Evolutionary conservation across 2,113 vertebrate genomes (phyloP).

Genomic region (Phaethornis superciliosus): DNA sequence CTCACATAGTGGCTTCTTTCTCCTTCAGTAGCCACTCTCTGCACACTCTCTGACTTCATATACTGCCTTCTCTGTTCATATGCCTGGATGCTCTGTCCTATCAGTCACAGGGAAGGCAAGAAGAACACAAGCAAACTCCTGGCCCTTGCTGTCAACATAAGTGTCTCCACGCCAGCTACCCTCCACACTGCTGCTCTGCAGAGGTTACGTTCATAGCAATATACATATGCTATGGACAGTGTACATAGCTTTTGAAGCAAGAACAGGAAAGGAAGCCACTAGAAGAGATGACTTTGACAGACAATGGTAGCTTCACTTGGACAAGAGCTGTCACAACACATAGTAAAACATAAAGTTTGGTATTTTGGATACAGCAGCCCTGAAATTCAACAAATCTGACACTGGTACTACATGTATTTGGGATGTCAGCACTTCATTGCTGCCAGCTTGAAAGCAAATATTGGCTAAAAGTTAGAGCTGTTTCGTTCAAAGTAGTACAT

Average conservation of each 20-base stretch:
- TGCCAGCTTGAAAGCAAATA: background rate
- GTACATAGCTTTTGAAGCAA: background rate
- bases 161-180: no score
- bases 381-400: background rate
- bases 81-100: background rate
- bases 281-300: background rate
- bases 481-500: background rate
- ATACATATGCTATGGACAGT: background rate
- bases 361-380: background rate
- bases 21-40: background rate
- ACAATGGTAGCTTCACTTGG: no score
- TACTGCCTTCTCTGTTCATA: background rate
- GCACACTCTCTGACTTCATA: accelerated
- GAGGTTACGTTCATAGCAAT: background rate
- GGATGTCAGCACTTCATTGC: background rate
- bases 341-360: accelerated
- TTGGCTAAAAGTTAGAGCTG: background rate
- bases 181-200: background rate
- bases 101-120: background rate
- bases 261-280: background rate
- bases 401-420: accelerated
- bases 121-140: background rate
- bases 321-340: background rate
- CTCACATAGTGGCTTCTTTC: background rate
- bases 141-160: background rate